Percentiles rank a stretch among this genome's conserved stretches.
Conservation (phyloP, 2,888 invertebrate species). For the Cylloceria caligata region DNA sequence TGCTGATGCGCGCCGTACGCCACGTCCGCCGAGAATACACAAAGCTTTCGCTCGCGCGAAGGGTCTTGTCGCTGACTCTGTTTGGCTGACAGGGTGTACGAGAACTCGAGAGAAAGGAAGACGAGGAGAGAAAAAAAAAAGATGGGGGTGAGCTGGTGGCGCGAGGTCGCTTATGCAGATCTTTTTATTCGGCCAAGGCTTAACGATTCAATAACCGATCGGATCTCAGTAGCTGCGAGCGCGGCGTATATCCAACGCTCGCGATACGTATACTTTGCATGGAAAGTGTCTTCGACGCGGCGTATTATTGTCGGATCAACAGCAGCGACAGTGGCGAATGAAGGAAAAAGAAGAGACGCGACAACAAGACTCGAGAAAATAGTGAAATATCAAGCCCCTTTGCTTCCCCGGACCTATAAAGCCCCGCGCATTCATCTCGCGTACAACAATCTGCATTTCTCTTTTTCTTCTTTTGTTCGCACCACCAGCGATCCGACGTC, state of each 20-base stretch:
- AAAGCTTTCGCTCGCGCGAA: slow-evolving; percentile 55
- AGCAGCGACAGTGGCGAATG: not conserved
- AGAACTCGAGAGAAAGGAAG: slow-evolving; percentile 17
- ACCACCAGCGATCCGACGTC: slow-evolving; percentile 41
- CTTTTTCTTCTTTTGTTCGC: slow-evolving; percentile 55
- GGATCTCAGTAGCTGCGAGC: slow-evolving; percentile 66
- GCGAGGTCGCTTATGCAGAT: slow-evolving; percentile 76
- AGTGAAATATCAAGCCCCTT: slow-evolving; percentile 60
- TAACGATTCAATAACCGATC: slow-evolving; percentile 85
- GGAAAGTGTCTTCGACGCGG: slow-evolving; percentile 76
- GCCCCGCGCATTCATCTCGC: slow-evolving; percentile 59
- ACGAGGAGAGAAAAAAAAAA: slow-evolving; percentile 37
- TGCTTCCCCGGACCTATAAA: slow-evolving; percentile 51
- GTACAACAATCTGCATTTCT: slow-evolving; percentile 63
- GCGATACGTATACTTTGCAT: slow-evolving; percentile 78
- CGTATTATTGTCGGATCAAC: slow-evolving; percentile 64
- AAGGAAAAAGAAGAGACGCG: slow-evolving; percentile 13
- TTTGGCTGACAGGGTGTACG: slow-evolving; percentile 24
- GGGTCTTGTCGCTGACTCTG: slow-evolving; percentile 34
- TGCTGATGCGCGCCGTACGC: slow-evolving; percentile 12
- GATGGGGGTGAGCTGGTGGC: slow-evolving; percentile 50
- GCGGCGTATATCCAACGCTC: slow-evolving; percentile 16
- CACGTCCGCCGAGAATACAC: slow-evolving; percentile 40
- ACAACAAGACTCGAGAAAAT: slow-evolving; percentile 53
- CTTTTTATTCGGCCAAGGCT: slow-evolving; percentile 81